These are phyloP conservation scores for Pandemis heparana DNA, from an alignment of 2,888 invertebrate species.

Conservation along the genomic window DNA sequence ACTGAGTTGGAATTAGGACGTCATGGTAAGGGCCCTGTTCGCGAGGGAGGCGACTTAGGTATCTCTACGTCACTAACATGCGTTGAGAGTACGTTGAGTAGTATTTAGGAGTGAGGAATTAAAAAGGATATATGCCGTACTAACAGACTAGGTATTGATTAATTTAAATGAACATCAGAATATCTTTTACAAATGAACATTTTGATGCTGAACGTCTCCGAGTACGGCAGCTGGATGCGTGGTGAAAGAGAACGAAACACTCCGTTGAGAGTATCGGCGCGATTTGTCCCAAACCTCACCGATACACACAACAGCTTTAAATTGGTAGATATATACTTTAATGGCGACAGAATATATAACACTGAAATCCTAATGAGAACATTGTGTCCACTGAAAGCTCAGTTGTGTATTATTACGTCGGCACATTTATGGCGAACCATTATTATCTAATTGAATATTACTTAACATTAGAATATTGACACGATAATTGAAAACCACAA, in stretches of 20 bases:
- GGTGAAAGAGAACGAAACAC: conserved; percentile 20
- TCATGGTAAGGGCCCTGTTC: too few species aligned
- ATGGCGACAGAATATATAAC: conserved; percentile 79
- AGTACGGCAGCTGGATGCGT: background rate
- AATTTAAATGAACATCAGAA: too few species aligned
- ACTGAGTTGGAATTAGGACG: too few species aligned
- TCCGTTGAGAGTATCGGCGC: conserved; percentile 18
- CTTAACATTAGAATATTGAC: conserved; percentile 75
- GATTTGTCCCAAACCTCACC: conserved; percentile 7
- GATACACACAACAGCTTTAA: conserved; percentile 51
- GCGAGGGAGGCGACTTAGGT: too few species aligned
- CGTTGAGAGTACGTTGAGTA: too few species aligned
- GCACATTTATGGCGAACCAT: conserved; percentile 73
- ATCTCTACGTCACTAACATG: too few species aligned
- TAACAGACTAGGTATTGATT: too few species aligned
- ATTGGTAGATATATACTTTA: conserved; percentile 74
- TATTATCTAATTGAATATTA: conserved; percentile 70
- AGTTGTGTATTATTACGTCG: conserved; percentile 63
- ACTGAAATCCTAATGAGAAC: conserved; percentile 73
- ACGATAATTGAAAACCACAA: conserved; percentile 77
- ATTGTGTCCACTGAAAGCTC: conserved; percentile 73
- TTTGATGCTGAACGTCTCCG: background rate
- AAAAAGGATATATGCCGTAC: too few species aligned
- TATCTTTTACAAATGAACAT: too few species aligned
- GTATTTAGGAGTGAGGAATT: too few species aligned